Evolutionary conservation across 1,140 invertebrate genomes (phyloP), one percentile per base, ranked within the genome.

Genomic region (Tetramorium alpestre): DNA sequence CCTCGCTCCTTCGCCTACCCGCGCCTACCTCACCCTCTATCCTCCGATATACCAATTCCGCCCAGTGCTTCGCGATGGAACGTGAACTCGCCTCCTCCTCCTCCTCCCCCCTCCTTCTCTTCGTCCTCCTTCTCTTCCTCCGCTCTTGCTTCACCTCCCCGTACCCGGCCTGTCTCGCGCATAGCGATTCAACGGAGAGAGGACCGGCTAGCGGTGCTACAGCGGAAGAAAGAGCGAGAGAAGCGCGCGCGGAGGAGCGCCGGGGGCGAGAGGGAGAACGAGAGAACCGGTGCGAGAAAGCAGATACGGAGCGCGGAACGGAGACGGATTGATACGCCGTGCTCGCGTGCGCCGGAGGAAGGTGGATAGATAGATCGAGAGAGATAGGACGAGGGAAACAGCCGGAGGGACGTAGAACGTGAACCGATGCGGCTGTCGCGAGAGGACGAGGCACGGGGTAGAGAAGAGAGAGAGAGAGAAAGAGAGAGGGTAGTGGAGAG

Each of bases 341-440:
- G 38, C 51, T 60, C 41, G 76, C 47, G 58, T 82, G 18, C 65
- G 49, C 44, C 22, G 22, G 38, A 72, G 56, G 75, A 56, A 82
- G 80, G 47, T 54, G 47, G 80, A 76, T 60, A 16, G 86, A 73
- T 58, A 33, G 85, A 60, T 60, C 38, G 22, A 25, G 51, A 58
- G 38, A 58, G 51, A 72, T 41, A 22, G 80, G 10, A 49, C 11
- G 54, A 73, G 80, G 80, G 80, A 73, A 82, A 82, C 67, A 73
- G 80, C 67, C 80, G 41, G 58, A 67, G 87, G 70, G 60, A 85
- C 69, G 72, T 54, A 62, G 86, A 85, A 73, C 76, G 76, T 77
- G 70, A 72, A 78, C 77, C 65, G 88, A 88, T 90, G 90, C 86
- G 90, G 86, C 91, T 91, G 87, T 91, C 90, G 89, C 81, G 89